Evolutionary conservation across 2,113 vertebrate species (phyloP).

Genomic region (Entomyzon cyanotis): DNA sequence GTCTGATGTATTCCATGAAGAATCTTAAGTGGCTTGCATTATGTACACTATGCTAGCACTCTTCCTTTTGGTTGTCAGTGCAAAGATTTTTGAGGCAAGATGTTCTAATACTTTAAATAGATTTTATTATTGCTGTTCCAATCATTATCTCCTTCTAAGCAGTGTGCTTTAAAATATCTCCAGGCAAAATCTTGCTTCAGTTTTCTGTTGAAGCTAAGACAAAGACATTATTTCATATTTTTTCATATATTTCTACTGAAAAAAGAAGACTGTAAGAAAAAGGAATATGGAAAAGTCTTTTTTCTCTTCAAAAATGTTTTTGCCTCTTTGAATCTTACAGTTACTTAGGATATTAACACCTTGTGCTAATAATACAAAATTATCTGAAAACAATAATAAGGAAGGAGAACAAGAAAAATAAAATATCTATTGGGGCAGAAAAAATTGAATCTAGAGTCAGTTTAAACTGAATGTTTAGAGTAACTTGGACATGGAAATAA

Average conservation of each 20-base stretch:
- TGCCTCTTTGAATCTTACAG: neutral
- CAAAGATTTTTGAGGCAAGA: neutral
- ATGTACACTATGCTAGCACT: neutral
- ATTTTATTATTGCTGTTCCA: neutral
- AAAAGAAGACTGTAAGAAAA: neutral
- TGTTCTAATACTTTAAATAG: neutral
- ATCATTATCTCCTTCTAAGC: neutral
- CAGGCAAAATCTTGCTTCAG: neutral
- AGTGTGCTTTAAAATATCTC: neutral
- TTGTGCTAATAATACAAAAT: neutral
- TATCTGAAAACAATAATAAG: neutral
- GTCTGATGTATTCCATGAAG: neutral
- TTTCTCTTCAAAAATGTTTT: neutral
- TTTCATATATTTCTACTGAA: neutral
- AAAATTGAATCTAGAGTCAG: neutral
- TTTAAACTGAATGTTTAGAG: neutral
- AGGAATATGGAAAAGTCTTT: neutral
- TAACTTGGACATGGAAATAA: neutral
- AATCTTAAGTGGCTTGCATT: neutral
- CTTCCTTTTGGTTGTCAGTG: neutral
- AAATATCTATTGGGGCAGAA: neutral
- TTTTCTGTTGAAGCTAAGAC: neutral
- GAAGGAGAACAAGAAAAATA: neutral
- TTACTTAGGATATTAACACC: neutral
- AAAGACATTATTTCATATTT: neutral